Evolutionary conservation across 2,888 invertebrate species (phyloP).

Genomic region (Hyposoter didymator): DNA sequence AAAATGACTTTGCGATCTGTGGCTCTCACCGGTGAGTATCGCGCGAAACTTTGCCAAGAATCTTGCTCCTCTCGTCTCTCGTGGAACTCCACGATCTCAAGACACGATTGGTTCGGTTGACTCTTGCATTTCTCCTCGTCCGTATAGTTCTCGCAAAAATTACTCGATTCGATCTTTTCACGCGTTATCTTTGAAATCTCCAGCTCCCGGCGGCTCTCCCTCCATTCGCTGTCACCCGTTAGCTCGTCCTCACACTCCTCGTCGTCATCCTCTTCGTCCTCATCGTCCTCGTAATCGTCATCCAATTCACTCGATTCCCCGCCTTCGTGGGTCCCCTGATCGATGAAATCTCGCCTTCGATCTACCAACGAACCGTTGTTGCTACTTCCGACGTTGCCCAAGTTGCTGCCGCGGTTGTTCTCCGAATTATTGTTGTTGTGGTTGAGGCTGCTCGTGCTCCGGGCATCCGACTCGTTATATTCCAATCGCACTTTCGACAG

Average conservation of each 20-base stretch:
- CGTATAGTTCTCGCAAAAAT: conserved; percentile 65
- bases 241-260: conserved; percentile 31
- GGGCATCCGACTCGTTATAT: conserved; percentile 75
- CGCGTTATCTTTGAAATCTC: conserved; percentile 17
- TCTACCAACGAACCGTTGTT: conserved; percentile 34
- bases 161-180: conserved; percentile 28
- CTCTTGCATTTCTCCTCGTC: conserved; percentile 76
- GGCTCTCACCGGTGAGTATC: conserved; percentile 26
- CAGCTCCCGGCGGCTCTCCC: conserved; percentile 14
- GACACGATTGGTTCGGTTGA: conserved; percentile 59
- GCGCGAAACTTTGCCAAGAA: conserved; percentile 45
- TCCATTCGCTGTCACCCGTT: conserved; percentile 57
- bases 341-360: conserved; percentile 38
- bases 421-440: conserved; percentile 16
- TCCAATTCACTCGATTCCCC: conserved; percentile 55
- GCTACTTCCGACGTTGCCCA: conserved; percentile 43
- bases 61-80: conserved; percentile 48
- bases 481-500: conserved; percentile 81
- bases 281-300: conserved; percentile 56
- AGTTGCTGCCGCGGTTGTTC: conserved; percentile 16
- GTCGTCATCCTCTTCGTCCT: conserved; percentile 56
- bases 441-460: conserved; percentile 48
- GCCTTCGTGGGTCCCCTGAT: conserved; percentile 41
- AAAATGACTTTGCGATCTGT: neutral
- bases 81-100: conserved; percentile 60